Evolutionary conservation across 2,888 invertebrate genomes (phyloP), one percentile per base, ranked within the genome.

Genomic region (Chalcosyrphus nemorum): DNA sequence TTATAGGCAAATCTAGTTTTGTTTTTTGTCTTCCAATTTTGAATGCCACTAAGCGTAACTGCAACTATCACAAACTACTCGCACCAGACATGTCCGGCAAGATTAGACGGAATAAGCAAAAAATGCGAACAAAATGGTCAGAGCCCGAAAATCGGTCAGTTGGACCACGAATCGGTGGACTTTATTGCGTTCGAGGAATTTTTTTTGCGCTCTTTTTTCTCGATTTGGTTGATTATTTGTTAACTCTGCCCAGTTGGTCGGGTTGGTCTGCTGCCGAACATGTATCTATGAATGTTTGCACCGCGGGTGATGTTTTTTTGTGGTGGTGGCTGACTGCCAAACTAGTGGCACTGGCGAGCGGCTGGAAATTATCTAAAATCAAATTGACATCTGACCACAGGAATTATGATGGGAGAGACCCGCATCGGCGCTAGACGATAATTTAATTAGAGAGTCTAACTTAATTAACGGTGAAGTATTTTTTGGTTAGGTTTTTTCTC

Each of bases 321-420:
- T n/a, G 2, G 65, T 41, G 65, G 65, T 43, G 72, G 24, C 70
- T 29, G 47, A 61, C 68, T 70, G 54, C 54, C 61, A 75, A 43
- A 70, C 47, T 29, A 59, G 15, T 71, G 65, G 32, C 54, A 57
- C 45, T 27, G n/a, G 35, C 9, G 24, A 32, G 32, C 13, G 47
- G 24, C 17, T 52, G 43, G 38, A 74, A 75, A 57, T 74, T 80
- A 84, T 78, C 78, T 80, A 59, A 84, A 84, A 84, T 84, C 74
- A 65, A 80, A 70, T 59, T 84, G 84, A 80, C 84, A 68, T 78
- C 78, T 65, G 70, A 84, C 84, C 78, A 68, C 84, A 84, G 84
- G 80, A 84, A 78, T 84, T 84, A 74, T 72, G 84, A 84, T 70
- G 78, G 78, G 29, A 80, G 61, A 52, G 78, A 74, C 68, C 84